Conservation (phyloP, 92 coral and sea anemone species). For the Zoanthus sociatus region DNA sequence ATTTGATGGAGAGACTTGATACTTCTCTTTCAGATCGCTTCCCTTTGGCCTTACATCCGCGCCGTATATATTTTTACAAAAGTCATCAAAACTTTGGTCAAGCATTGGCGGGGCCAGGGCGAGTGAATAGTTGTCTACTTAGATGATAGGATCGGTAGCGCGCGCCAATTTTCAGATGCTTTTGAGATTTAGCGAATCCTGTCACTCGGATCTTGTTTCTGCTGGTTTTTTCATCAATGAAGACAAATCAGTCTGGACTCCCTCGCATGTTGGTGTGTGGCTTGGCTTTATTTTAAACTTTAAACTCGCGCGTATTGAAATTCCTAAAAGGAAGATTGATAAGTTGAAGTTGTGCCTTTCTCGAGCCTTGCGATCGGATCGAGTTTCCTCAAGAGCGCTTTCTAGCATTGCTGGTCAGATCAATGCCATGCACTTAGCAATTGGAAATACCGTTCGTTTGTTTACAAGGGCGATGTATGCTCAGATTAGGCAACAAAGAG, state of each 20-base stretch:
- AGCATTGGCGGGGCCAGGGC: conserved; percentile 55
- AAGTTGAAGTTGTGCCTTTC: not conserved
- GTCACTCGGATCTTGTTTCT: conserved; percentile 20
- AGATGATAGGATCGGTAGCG: conserved; percentile 54
- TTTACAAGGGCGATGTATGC: conserved; percentile 43
- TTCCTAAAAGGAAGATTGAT: too few species aligned
- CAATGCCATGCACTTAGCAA: conserved; percentile 19
- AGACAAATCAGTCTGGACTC: conserved; percentile 43
- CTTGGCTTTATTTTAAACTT: not conserved
- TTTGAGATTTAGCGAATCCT: conserved; percentile 14
- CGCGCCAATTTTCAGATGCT: not conserved
- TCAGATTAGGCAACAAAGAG: conserved; percentile 38
- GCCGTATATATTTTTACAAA: too few species aligned
- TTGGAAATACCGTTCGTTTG: conserved; percentile 50
- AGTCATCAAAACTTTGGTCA: not conserved
- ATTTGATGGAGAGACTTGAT: too few species aligned
- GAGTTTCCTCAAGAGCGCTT: conserved; percentile 14
- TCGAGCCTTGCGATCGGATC: not conserved
- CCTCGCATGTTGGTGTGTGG: conserved; percentile 38
- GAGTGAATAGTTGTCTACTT: conserved; percentile 49
- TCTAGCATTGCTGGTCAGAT: conserved; percentile 53
- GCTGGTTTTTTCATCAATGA: conserved; percentile 15
- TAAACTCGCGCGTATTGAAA: too few species aligned
- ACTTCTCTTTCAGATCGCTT: too few species aligned
- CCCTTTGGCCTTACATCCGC: too few species aligned